Evolutionary conservation across 2,113 vertebrate genomes (phyloP).

Genomic region (Aegithalos caudatus): DNA sequence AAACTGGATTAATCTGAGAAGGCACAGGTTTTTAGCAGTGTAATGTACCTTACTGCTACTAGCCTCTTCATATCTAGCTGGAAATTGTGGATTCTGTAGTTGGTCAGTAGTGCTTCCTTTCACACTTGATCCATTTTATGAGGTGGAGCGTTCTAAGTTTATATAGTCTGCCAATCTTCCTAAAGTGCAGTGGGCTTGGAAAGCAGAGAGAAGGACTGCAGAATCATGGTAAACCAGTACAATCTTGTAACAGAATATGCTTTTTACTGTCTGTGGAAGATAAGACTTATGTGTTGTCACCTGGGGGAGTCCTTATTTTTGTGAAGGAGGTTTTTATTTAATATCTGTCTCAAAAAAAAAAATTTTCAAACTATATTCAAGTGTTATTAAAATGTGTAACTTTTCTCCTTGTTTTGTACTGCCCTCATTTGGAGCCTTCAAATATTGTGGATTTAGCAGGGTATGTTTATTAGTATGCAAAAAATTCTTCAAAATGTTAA

Average conservation of each 20-base stretch:
- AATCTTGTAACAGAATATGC: neutral
- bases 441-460: neutral
- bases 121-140: neutral
- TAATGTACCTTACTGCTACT: neutral
- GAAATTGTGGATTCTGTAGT: neutral
- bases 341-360: neutral
- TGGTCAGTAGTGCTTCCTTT: neutral
- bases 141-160: neutral
- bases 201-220: neutral
- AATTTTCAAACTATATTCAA: neutral
- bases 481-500: neutral
- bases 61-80: neutral
- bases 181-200: neutral
- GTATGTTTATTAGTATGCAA: neutral
- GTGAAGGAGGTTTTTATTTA: neutral
- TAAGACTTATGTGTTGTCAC: neutral
- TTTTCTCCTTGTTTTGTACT: neutral
- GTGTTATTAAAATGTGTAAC: neutral
- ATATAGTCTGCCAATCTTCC: neutral
- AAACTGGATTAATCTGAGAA: neutral
- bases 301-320: neutral
- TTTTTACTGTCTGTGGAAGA: neutral
- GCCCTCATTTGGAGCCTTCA: neutral
- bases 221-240: neutral
- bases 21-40: neutral